Evolutionary conservation across 1,140 invertebrate species (phyloP).

Genomic region (Megalopta genalis): DNA sequence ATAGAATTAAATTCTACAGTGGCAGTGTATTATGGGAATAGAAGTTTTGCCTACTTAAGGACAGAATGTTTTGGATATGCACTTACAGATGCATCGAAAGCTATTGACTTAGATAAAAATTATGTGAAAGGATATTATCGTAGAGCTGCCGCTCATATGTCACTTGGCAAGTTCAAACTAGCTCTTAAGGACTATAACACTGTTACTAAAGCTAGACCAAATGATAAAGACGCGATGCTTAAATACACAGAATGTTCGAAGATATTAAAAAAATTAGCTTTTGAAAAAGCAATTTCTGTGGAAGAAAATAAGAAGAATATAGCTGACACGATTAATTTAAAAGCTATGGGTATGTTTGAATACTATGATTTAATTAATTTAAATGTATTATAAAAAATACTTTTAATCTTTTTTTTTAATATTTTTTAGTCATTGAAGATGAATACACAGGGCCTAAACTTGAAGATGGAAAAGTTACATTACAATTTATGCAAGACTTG

Average conservation of each 20-base stretch:
- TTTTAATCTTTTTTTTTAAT: slow-evolving; percentile 31
- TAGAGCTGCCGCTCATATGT: slow-evolving; percentile 97
- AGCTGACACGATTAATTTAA: slow-evolving; percentile 92
- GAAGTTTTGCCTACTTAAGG: slow-evolving; percentile 96
- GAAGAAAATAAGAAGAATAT: slow-evolving; percentile 93
- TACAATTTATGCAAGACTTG: slow-evolving; percentile 91
- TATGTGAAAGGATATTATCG: slow-evolving; percentile 98
- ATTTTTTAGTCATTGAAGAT: slow-evolving; percentile 91
- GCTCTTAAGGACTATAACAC: slow-evolving; percentile 98
- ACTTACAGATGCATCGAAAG: slow-evolving; percentile 93
- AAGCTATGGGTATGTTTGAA: slow-evolving; percentile 87
- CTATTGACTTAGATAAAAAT: slow-evolving; percentile 92
- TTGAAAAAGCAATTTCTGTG: slow-evolving; percentile 97
- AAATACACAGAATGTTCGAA: slow-evolving; percentile 98
- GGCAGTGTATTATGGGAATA: slow-evolving; percentile 94
- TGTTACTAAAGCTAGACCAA: slow-evolving; percentile 94
- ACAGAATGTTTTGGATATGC: slow-evolving; percentile 97
- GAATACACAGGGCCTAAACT: slow-evolving; percentile 95
- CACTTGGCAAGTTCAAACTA: slow-evolving; percentile 97
- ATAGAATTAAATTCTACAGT: slow-evolving; percentile 92
- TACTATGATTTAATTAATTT: neutral
- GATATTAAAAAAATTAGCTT: slow-evolving; percentile 96
- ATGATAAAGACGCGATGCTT: slow-evolving; percentile 95
- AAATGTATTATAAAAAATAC: neutral
- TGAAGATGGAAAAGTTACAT: slow-evolving; percentile 93